Conservation (phyloP, 2,888 invertebrate species). For the Metallyticus violacea region DNA sequence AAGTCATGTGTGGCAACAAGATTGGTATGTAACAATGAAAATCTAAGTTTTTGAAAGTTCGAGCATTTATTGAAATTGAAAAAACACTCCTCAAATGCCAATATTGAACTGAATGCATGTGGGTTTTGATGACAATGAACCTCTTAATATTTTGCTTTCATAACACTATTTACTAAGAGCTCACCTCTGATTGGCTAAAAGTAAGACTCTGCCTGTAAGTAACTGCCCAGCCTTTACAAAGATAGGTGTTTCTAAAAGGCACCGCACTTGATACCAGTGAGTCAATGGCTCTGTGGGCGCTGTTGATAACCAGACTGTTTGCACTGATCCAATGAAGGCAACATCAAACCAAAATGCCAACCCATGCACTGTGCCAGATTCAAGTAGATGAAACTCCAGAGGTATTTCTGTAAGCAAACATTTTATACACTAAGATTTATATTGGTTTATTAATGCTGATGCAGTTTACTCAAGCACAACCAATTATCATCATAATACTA, state of each 20-base stretch:
- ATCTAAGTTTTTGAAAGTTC: no score
- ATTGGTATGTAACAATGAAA: no score
- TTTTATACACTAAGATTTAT: no score
- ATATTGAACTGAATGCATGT: neutral
- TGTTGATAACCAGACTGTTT: slow-evolving; percentile 95
- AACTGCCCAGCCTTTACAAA: slow-evolving; percentile 93
- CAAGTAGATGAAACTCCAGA: slow-evolving; percentile 85
- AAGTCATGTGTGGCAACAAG: no score
- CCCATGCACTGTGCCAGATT: slow-evolving; percentile 94
- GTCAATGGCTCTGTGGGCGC: slow-evolving; percentile 97
- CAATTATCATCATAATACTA: no score
- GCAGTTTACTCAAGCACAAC: no score
- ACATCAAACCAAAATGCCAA: slow-evolving; percentile 99
- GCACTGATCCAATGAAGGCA: slow-evolving; percentile 85
- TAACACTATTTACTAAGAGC: neutral
- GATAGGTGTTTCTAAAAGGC: slow-evolving; percentile 88
- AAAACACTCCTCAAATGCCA: no score
- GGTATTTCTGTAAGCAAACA: slow-evolving; percentile 68
- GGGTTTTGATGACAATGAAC: neutral
- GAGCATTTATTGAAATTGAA: no score
- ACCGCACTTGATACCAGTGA: slow-evolving; percentile 99
- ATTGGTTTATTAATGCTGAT: no score
- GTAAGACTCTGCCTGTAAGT: slow-evolving; percentile 79
- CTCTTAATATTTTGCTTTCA: neutral
- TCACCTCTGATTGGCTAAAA: slow-evolving; percentile 88